Percentiles rank a stretch among this genome's conserved stretches.
Conservation (phyloP, 2,888 invertebrate species). For the Tubiluchus corallicola region DNA sequence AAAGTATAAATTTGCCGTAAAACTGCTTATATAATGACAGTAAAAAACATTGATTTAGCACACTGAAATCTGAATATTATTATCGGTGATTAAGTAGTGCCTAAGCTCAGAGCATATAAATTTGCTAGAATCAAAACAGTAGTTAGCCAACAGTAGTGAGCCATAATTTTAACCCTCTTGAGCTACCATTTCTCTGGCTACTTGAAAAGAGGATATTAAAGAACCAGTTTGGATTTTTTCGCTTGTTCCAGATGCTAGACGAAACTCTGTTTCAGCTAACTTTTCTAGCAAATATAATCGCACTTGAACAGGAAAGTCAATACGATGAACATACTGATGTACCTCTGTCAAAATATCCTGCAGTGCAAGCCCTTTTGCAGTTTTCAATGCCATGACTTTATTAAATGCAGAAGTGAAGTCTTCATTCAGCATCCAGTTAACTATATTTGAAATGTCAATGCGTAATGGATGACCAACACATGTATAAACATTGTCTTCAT, state of each 20-base stretch:
- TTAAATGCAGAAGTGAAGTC: too few relatives aligned
- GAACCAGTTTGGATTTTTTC: conserved; percentile 89
- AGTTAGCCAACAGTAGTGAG: too few relatives aligned
- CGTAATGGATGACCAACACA: conserved; percentile 92
- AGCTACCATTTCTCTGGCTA: too few relatives aligned
- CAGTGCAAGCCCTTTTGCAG: conserved; percentile 72
- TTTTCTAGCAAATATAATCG: conserved; percentile 58
- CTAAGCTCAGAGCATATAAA: too few relatives aligned
- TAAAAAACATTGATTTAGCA: too few relatives aligned
- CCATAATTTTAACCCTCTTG: too few relatives aligned
- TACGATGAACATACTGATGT: conserved; percentile 63
- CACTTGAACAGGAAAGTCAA: conserved; percentile 63
- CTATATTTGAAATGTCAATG: conserved; percentile 64
- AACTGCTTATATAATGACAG: too few relatives aligned
- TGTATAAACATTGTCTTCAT: conserved; percentile 74
- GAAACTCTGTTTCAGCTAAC: conserved; percentile 74
- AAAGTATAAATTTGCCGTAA: too few relatives aligned
- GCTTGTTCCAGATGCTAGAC: conserved; percentile 62
- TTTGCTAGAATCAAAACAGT: too few relatives aligned
- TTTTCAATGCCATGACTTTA: conserved; percentile 50
- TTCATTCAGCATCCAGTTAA: conserved; percentile 51
- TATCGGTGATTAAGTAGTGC: too few relatives aligned
- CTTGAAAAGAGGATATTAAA: too few relatives aligned
- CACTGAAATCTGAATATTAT: too few relatives aligned
- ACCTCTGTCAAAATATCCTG: conserved; percentile 82